Percentiles rank a stretch among this genome's conserved stretches.
Evolutionary conservation across 2,113 vertebrate species (phyloP).

Genomic region (Varanus salvator): DNA sequence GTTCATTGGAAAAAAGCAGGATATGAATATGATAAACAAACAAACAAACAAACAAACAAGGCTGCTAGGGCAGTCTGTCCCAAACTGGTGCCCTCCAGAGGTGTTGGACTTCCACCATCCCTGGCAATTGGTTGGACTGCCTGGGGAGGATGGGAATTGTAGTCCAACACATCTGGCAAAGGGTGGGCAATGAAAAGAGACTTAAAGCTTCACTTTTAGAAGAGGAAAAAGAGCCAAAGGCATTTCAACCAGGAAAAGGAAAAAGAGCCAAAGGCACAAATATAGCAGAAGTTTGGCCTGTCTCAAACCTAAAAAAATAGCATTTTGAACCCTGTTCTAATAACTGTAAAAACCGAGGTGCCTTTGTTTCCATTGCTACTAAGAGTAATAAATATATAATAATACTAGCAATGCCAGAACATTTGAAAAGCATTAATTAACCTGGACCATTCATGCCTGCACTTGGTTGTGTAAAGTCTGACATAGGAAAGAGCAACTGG

Average conservation of each 20-base stretch:
- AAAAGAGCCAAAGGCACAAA: background rate
- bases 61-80: background rate
- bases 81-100: background rate
- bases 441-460: background rate
- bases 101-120: background rate
- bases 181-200: background rate
- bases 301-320: background rate
- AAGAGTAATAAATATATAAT: background rate
- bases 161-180: background rate
- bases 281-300: background rate
- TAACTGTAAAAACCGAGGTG: background rate
- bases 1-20: too few species aligned
- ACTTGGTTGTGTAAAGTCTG: constrained; percentile 12
- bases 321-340: background rate
- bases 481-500: background rate
- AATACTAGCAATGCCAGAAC: background rate
- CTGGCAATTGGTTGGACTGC: too few species aligned
- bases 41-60: background rate
- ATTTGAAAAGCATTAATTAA: background rate
- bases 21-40: too few species aligned
- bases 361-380: background rate
- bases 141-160: background rate
- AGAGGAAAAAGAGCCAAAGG: background rate
- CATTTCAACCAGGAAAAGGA: background rate
- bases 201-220: background rate